Percentiles rank a stretch among this genome's conserved stretches.
These are phyloP conservation scores for Zaprionus gabonicus DNA, from an alignment of 1,140 invertebrate species.

Conservation along the genomic window DNA sequence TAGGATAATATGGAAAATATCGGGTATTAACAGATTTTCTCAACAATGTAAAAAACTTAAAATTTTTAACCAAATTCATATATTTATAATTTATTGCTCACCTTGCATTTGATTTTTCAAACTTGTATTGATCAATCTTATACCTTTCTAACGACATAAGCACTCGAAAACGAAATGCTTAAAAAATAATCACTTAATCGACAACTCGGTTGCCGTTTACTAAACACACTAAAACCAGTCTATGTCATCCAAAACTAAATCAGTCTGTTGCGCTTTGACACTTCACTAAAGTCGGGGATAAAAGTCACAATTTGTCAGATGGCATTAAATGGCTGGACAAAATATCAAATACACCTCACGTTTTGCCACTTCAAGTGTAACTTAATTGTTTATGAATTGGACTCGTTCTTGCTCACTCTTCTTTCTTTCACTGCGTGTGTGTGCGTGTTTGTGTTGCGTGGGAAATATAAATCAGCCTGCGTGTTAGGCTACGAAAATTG, in stretches of 20 bases:
- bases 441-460: constrained; percentile 30
- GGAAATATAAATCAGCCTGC: constrained; percentile 64
- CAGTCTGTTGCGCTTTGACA: constrained; percentile 30
- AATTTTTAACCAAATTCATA: no score
- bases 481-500: constrained; percentile 47
- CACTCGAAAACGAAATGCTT: constrained; percentile 9
- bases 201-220: constrained; percentile 35
- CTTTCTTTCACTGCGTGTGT: constrained; percentile 9
- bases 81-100: constrained; percentile 26
- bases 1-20: no score
- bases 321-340: not conserved
- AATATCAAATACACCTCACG: constrained; percentile 36
- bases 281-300: constrained; percentile 15
- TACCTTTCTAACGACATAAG: constrained; percentile 5
- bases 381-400: constrained; percentile 78
- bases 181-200: constrained; percentile 25
- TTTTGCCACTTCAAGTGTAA: constrained; percentile 48
- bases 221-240: constrained; percentile 21
- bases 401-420: not conserved
- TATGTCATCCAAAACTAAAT: constrained; percentile 38
- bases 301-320: constrained; percentile 69
- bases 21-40: no score
- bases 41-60: no score
- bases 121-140: not conserved
- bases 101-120: constrained; percentile 11